These are phyloP conservation scores for Protophormia terraenovae DNA, from an alignment of 2,888 invertebrate species.

Conservation along the genomic window DNA sequence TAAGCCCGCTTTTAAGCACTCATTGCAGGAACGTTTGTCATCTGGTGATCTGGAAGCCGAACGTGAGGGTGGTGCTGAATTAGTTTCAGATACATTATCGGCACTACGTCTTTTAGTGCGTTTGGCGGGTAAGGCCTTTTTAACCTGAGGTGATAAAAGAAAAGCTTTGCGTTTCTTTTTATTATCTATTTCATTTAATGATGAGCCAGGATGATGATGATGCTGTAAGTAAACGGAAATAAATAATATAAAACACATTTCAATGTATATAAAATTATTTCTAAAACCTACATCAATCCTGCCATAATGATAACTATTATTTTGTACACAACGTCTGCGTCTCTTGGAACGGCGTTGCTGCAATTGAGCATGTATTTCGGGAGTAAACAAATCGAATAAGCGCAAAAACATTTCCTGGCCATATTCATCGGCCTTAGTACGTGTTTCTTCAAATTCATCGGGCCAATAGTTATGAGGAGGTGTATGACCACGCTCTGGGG, in stretches of 20 bases:
- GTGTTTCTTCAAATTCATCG: slow-evolving; percentile 68
- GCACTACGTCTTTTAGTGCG: slow-evolving; percentile 66
- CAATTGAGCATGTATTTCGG: slow-evolving; percentile 75
- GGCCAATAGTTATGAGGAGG: slow-evolving; percentile 72
- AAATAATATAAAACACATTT: not conserved
- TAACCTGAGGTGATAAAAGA: slow-evolving; percentile 78
- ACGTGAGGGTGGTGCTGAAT: slow-evolving; percentile 66
- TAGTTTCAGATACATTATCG: slow-evolving; percentile 59
- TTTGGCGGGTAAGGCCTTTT: slow-evolving; percentile 73
- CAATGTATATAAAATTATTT: not conserved
- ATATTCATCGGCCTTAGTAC: slow-evolving; percentile 73
- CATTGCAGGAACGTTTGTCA: slow-evolving; percentile 74
- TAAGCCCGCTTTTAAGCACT: slow-evolving; percentile 76
- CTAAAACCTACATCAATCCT: slow-evolving; percentile 74
- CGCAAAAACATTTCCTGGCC: slow-evolving; percentile 78
- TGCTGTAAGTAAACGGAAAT: not conserved
- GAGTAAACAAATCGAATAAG: slow-evolving; percentile 77
- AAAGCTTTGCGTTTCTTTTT: slow-evolving; percentile 77
- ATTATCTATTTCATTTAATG: slow-evolving; percentile 48
- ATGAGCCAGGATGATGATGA: slow-evolving; percentile 46
- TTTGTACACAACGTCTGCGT: slow-evolving; percentile 78
- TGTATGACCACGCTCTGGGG: slow-evolving; percentile 70
- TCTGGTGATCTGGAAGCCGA: slow-evolving; percentile 74
- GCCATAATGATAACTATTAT: slow-evolving; percentile 80
- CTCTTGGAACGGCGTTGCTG: slow-evolving; percentile 79